Percentiles rank a stretch among this genome's conserved stretches.
Conservation (phyloP, 2,797 vertebrate species). For the Muscicapa striata region DNA sequence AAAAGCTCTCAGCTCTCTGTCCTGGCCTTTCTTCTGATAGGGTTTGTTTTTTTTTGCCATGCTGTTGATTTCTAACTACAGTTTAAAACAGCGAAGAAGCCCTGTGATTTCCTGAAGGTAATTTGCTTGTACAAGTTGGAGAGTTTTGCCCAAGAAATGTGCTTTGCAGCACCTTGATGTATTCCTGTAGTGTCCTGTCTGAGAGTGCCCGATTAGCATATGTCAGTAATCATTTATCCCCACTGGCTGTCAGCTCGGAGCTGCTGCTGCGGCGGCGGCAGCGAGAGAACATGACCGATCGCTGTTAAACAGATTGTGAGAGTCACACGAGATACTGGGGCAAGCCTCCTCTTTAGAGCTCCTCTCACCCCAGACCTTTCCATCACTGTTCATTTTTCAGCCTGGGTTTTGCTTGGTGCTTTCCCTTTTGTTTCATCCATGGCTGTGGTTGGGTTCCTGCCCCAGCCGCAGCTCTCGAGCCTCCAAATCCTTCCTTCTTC, state of each 20-base stretch:
- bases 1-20: background rate
- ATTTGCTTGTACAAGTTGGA: conserved; percentile 57
- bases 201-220: conserved; percentile 68
- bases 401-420: background rate
- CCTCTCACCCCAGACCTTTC: conserved; percentile 46
- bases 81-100: background rate
- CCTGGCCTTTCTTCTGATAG: background rate
- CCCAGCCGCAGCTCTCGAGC: background rate
- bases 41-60: background rate
- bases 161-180: conserved; percentile 25
- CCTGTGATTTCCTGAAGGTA: conserved; percentile 47
- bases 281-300: conserved; percentile 67
- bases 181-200: conserved; percentile 59
- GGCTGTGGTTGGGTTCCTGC: background rate
- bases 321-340: conserved; percentile 84
- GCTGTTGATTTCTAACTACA: background rate
- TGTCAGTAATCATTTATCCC: conserved; percentile 75
- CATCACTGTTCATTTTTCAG: conserved; percentile 62
- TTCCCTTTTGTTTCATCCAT: conserved; percentile 1
- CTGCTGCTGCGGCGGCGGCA: conserved; percentile 52
- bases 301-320: conserved; percentile 76
- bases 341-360: conserved; percentile 47
- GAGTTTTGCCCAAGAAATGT: background rate
- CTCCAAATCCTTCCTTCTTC: conserved; percentile 7
- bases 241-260: conserved; percentile 53